Evolutionary conservation across 2,113 vertebrate species (phyloP).

Genomic region (Petrocephalus microphthalmus): DNA sequence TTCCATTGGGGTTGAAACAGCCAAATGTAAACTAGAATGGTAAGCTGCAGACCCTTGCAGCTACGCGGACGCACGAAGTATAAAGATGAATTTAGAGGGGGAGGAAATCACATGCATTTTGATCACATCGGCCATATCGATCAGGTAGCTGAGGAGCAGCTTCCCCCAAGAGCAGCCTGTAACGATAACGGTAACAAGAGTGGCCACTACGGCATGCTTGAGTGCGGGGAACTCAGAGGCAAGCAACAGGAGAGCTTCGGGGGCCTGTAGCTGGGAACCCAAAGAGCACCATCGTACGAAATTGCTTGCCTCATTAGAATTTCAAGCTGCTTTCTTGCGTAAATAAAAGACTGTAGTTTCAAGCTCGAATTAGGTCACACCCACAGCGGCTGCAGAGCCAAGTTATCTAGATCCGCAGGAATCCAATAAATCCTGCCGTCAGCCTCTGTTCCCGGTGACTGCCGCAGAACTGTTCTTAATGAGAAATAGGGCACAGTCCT

Average conservation of each 20-base stretch:
- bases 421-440: conserved; percentile 21
- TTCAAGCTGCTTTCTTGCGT: neutral
- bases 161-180: neutral
- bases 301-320: neutral
- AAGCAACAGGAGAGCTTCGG: neutral
- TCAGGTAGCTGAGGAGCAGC: neutral
- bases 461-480: conserved; percentile 15
- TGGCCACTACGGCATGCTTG: neutral
- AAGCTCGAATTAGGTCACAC: neutral
- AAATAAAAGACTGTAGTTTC: neutral
- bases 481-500: conserved; percentile 29
- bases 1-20: neutral
- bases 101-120: neutral
- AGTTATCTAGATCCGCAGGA: conserved; percentile 15
- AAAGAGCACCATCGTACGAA: neutral
- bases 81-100: neutral
- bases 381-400: conserved; percentile 3
- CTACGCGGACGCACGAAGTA: neutral
- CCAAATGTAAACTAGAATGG: neutral
- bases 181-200: neutral
- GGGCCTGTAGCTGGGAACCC: neutral
- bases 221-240: neutral
- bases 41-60: neutral
- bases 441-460: conserved; percentile 2
- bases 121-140: neutral